Evolutionary conservation across 2,113 vertebrate species (phyloP), one percentile per base, ranked within the genome.

Genomic region (Gnathonemus longibarbis): DNA sequence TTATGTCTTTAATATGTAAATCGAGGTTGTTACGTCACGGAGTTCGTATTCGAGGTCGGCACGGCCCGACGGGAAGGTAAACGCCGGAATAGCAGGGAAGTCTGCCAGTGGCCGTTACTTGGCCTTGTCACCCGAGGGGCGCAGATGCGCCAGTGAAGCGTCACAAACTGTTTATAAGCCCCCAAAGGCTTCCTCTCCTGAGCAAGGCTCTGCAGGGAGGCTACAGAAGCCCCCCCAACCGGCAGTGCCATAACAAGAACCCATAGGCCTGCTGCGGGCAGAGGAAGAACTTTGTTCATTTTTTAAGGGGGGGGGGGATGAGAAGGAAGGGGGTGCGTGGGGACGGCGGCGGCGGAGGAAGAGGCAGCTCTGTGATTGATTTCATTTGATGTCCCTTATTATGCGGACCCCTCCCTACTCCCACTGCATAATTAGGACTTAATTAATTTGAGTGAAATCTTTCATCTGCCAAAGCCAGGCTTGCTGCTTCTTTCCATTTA

Each of bases 401-500:
- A 96, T 97, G 97, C 95, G 95, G 96, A 96, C 95, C 95, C 95
- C 96, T 96, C 95, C 94, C 96, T 95, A 96, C 96, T 96, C 95
- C 94, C 91, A 95, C 94, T 91, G 93, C 95, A 94, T 97, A 98
- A 97, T 98, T 97, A 97, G 94, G 91, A 92, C 94, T 96, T 97
- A 97, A 97, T 98, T 98, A 97, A 97, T 97, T 96, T 96, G 95
- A 96, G 95, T 94, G 94, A 97, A 97, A 97, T 97, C 97, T 98
- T 98, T 99, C 96, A 96, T 98, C 97, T 97, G 96, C 96, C 96
- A 94, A 91, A 95, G 95, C 96, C 96, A 94, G 92, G 95, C 96
- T 96, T 96, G 96, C 97, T 97, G 97, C 96, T 96, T 95, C 95
- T 95, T 96, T 98, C 97, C 97, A 98, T 98, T 98, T 97, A 96